Evolutionary conservation across 1,140 invertebrate species (phyloP), one percentile per base, ranked within the genome.

Genomic region (Caenorhabditis tropicalis): DNA sequence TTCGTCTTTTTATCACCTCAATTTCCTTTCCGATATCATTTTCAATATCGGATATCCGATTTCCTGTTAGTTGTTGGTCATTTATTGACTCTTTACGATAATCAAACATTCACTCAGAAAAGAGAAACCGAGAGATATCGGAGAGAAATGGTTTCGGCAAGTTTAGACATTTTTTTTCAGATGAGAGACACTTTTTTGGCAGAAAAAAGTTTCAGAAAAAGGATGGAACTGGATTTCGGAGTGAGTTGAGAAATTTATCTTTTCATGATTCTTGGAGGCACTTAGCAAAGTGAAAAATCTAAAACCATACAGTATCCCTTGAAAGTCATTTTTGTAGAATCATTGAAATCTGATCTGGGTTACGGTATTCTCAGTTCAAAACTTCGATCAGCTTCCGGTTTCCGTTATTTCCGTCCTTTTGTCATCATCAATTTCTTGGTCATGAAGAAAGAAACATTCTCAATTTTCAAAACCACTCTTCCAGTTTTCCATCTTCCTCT

Each of bases 11-110:
- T 43, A 74, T 43, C 36, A 39, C 65, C 27, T 58, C 19, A 80
- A 81, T 81, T 81, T 58, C 36, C 79, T 49, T 81, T 51, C 46
- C 79, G 33, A 81, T 81, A 53, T 81, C 79, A 81, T 58, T 81
- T 53, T 39, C 33, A 81, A 43, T 81, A 53, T 81, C 79, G 65
- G 65, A 74, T 74, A 74, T 74, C 65, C 65, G 65, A 74, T 74
- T 74, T 74, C 65, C 65, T 43, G 53, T 56, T 56, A 31, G 65
- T n/a, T n/a, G n/a, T 70, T 43, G 36, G 36, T 74, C 65, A 65
- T 65, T 65, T 74, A 74, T 74, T 74, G 65, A 74, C 65, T 74
- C 65, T 74, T 74, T 65, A 43, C 65, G 65, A 65, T 74, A 74
- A 74, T 74, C 65, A 74, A 74, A 74, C 21, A 74, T 58, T 51